phyloP scores from a whole-genome alignment of 1,140 invertebrate genomes.

The Ericerus pela region DNA sequence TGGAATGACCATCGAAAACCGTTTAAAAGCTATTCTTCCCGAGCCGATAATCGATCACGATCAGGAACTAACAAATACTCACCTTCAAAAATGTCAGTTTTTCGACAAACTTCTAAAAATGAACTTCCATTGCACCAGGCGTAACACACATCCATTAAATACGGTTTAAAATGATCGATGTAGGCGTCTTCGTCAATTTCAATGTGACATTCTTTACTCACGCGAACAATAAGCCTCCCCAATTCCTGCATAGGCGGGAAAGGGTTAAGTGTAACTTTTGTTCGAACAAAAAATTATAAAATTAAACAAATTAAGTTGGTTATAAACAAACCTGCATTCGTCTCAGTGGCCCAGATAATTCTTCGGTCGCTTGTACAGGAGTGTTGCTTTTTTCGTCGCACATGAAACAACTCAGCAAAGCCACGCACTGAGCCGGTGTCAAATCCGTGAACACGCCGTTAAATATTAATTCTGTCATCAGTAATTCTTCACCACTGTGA shows the following conservation, averaged over 20 bases:
- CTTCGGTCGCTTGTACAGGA: slow-evolving; percentile 66
- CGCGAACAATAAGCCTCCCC: slow-evolving; percentile 76
- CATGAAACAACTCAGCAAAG: slow-evolving; percentile 91
- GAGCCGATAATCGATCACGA: not conserved
- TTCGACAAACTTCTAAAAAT: slow-evolving; percentile 88
- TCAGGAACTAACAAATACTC: slow-evolving; percentile 14
- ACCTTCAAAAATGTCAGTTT: slow-evolving; percentile 98
- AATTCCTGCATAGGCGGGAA: slow-evolving; percentile 47
- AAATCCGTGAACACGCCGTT: slow-evolving; percentile 88
- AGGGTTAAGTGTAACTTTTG: not conserved
- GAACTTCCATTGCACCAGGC: slow-evolving; percentile 86
- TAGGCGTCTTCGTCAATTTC: slow-evolving; percentile 82
- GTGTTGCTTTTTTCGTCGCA: slow-evolving; percentile 88
- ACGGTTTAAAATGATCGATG: slow-evolving; percentile 84
- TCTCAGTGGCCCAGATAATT: slow-evolving; percentile 69
- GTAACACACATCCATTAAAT: slow-evolving; percentile 93
- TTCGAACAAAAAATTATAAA: slow-evolving; percentile 17
- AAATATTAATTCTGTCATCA: slow-evolving; percentile 96
- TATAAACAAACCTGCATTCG: slow-evolving; percentile 53
- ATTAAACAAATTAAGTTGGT: not conserved
- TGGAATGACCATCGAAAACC: slow-evolving; percentile 31
- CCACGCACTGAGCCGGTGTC: slow-evolving; percentile 62
- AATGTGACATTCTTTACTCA: slow-evolving; percentile 80
- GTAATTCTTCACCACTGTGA: slow-evolving; percentile 82
- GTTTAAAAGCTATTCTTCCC: not conserved